These are phyloP conservation scores for Palythoa grandiflora DNA, from an alignment of 92 coral and sea anemone genomes.

Conservation along the genomic window DNA sequence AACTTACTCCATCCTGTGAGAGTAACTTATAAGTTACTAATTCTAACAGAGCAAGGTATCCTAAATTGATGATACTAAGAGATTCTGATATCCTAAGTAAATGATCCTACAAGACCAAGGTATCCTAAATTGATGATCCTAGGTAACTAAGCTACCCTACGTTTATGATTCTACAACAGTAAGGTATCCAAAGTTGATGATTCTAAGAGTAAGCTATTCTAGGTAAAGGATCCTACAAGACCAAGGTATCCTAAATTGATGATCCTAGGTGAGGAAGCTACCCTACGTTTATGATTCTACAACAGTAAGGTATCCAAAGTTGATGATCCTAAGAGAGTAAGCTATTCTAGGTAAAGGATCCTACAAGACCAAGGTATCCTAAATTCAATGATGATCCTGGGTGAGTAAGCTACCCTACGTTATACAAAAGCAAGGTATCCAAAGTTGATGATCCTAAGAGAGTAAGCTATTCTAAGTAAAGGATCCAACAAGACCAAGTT, in stretches of 20 bases:
- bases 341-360: background rate
- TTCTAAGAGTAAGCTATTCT: background rate
- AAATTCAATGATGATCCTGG: too few relatives aligned
- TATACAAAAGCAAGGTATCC: background rate
- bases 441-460: background rate
- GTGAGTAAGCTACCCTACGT: too few relatives aligned
- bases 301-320: background rate
- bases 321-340: background rate
- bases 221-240: background rate
- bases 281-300: too few relatives aligned
- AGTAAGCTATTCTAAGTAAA: background rate
- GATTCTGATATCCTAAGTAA: background rate
- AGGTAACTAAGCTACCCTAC: too few relatives aligned
- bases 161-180: too few relatives aligned
- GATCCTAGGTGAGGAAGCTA: too few relatives aligned
- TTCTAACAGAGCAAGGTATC: background rate
- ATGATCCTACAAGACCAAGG: background rate
- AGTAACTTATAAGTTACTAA: background rate
- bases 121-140: background rate
- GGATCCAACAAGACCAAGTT: background rate
- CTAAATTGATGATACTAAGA: background rate
- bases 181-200: background rate
- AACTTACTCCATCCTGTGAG: too few relatives aligned
- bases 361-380: background rate
- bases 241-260: background rate